Evolutionary conservation across 92 coral and sea anemone genomes (phyloP), one percentile per base, ranked within the genome.

Genomic region (Parazoanthus darwini): DNA sequence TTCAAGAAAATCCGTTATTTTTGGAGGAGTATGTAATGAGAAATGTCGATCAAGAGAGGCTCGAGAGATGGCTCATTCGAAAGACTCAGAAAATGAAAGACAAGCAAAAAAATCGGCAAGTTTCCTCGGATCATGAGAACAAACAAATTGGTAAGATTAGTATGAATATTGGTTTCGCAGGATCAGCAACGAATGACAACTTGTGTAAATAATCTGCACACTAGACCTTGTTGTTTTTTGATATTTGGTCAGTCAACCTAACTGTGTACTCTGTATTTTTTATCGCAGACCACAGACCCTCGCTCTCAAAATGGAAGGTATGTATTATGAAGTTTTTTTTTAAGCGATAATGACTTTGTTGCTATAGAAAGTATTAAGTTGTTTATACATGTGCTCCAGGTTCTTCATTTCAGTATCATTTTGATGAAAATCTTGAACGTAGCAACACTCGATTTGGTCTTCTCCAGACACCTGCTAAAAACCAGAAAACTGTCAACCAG

Each of bases 241-340:
- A 63, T 63, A 22, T 20, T 22, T 63, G 70, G 70, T 54, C 59
- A 54, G 59, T 13, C 3, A 54, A 54, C 59, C 8, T 54, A 7
- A 13, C 54, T 77, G 42, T 3, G 33, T 70, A 23, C 81, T 48
- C 18, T 88, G 1, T 33, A 39, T 70, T 84, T 77, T 29, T 76
- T 78, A 25, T 86, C 82, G 90, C 80, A 38, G 88, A 88, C 23
- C 93, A 88, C 73, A 92, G 96, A 29, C 96, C 98, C 18, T 94
- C 97, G 38, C 86, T 97, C 88, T 95, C 99, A 82, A 97, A 97
- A 82, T 97, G 99, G 99, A 97, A 95, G 97, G 99, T 97, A 65
- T 36, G 89, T 63, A 22, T 37, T 43, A 11, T 6, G n/a, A n/a
- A 36, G 16, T 44, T 6, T 70, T 80, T 80, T 85, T 8, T 18